These are phyloP conservation scores for Hylaeus volcanicus DNA, from an alignment of 1,140 invertebrate genomes.

Conservation along the genomic window DNA sequence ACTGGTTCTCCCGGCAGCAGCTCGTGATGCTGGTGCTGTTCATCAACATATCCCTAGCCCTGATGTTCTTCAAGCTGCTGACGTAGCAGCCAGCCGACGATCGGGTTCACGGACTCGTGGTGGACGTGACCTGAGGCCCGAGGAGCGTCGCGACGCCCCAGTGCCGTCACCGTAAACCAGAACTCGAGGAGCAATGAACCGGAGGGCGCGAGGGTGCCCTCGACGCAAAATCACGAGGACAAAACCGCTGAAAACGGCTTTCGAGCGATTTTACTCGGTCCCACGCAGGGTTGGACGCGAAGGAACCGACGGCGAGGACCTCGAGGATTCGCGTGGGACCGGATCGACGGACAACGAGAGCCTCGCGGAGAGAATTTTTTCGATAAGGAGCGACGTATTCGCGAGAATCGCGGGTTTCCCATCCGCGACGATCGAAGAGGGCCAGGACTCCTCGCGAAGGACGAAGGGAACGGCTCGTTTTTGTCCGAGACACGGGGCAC, in stretches of 20 bases:
- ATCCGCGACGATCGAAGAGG: not conserved
- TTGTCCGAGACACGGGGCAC: conserved; percentile 16
- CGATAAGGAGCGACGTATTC: not conserved
- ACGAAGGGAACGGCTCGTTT: conserved; percentile 22
- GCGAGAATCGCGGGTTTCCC: not conserved
- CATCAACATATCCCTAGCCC: conserved; percentile 96
- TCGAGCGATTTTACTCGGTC: conserved; percentile 61
- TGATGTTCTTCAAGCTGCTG: conserved; percentile 98
- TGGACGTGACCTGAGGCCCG: conserved; percentile 73
- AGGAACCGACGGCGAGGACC: conserved; percentile 22
- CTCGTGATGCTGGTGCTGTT: conserved; percentile 97
- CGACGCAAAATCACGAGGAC: conserved; percentile 13
- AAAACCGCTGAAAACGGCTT: conserved; percentile 66
- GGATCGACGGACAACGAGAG: not conserved
- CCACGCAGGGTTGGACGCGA: conserved; percentile 26
- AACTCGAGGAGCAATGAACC: conserved; percentile 19
- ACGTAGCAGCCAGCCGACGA: conserved; percentile 85
- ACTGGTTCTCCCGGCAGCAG: conserved; percentile 98
- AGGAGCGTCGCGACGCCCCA: conserved; percentile 48
- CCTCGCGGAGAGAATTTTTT: not conserved
- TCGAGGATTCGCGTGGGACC: conserved; percentile 21
- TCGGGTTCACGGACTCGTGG: conserved; percentile 71
- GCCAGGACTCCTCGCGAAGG: not conserved
- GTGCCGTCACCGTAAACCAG: conserved; percentile 53
- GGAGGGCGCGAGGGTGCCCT: conserved; percentile 15